Base-by-base conservation (phyloP, 1,140 invertebrate genomes). In the Globodera rostochiensis region DNA sequence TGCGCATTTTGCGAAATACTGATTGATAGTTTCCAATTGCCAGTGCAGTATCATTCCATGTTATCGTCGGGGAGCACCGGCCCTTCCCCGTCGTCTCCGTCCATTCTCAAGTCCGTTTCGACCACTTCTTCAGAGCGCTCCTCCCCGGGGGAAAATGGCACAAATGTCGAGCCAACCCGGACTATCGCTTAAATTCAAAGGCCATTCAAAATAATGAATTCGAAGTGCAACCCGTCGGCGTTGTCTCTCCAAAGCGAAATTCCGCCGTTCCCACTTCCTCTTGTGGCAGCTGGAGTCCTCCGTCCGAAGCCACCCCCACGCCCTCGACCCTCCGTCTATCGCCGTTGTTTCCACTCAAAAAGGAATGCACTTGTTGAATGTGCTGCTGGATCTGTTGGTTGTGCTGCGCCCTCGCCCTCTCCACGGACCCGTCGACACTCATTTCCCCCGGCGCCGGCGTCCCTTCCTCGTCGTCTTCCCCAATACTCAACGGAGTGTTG, bases 381-480 rank as follows among this genome's bases (percentile, higher is more conserved):
- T 71, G 69, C n/a, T 71, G 69, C 69, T 71, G 69, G 11, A 71
- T 25, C 69, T 71, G 69, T 47, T 71, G 69, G 36, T 25, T 11
- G 46, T 71, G 69, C 69, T 71, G 69, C 25, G 25, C 69, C 4
- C 69, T n/a, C 25, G 69, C 36, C 36, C n/a, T 71, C 69, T 71
- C 69, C 5, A 71, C 46, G 36, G 69, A 71, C 9, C 69, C 69
- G 25, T 71, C 69, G 36, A 21, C 69, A 19, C 46, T 71, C 36
- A 36, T 47, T 19, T 45, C n/a, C 36, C 46, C 69, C 69, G 46
- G 8, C 69, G 69, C 46, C 36, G 36, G 21, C n/a, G 69, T 71
- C 9, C 53, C 74, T 50, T 77, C 74, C 47, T 77, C 74, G 13
- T 77, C 74, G 9, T 45, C 73, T n/a, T 45, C 53, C 9, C 53